Base-by-base conservation (phyloP, 2,797 vertebrate species). In the Nothura maculosa region DNA sequence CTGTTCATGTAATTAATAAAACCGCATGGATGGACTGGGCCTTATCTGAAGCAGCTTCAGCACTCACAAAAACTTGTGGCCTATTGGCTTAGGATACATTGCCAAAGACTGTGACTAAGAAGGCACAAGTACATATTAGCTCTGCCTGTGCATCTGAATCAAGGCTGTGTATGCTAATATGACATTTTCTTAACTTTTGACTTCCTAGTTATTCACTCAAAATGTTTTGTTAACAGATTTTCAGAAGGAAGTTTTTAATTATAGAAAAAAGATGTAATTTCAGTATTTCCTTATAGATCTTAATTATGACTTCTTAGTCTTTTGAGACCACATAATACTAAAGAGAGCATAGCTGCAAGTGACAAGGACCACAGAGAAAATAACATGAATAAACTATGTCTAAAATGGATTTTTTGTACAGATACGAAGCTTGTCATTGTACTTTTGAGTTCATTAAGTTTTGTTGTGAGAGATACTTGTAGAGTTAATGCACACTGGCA, bases 111-210 rank as follows among this genome's bases (percentile, higher is more conserved):
- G 19, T 66, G 76, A 85, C 69, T 78, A 57, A 89, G 73, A 85
- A 4, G 36, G 42, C 45, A 85, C 30, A n/a, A 32, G 42, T 36
- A 72, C 6, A 7, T 43, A 91, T 88, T 92, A 93, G 78, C 1
- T 52, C n/a, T 38, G 87, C 42, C 77, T 84, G 40, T 58, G 68
- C 81, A 75, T 85, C 62, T 94, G 81, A 90, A 61, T 66, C 79
- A 72, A 90, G 84, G 61, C 62, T 62, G 32, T 50, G 67, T 68
- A 94, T 92, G 88, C 81, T 94, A 94, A 92, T 92, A 50, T 0
- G 68, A 90, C 72, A 84, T 91, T 91, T 95, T 85, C 74, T 87
- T 94, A 91, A 85, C 83, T 95, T 94, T 81, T 79, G 67, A 63
- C 70, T 94, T 86, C 62, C 47, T 66, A 73, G 30, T 38, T 85